Evolutionary conservation across 2,113 vertebrate species (phyloP).

Genomic region (Micronisus gabar): DNA sequence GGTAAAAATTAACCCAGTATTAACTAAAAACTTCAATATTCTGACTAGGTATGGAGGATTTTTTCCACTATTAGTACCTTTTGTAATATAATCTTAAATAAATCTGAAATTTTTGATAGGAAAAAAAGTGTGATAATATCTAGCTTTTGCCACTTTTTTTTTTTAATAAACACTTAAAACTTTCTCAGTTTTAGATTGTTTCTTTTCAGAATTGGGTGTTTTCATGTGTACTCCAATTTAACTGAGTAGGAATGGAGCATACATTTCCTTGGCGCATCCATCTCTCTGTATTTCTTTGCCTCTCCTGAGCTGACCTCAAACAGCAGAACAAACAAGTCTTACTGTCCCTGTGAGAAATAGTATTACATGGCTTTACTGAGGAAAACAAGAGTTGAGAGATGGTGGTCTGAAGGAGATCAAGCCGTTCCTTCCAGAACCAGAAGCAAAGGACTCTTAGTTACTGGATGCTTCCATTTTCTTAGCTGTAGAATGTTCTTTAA

Average conservation of each 20-base stretch:
- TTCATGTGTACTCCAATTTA: not conserved
- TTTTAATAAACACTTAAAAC: not conserved
- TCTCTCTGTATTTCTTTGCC: not conserved
- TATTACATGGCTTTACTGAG: fast-evolving
- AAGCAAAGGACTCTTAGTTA: not conserved
- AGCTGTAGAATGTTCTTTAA: not conserved
- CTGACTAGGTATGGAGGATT: not conserved
- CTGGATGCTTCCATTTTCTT: not conserved
- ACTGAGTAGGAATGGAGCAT: not conserved
- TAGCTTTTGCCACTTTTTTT: not conserved
- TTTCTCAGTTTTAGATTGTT: not conserved
- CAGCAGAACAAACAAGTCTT: not conserved
- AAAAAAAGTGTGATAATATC: not conserved
- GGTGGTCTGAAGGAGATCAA: not conserved
- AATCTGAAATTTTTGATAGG: not conserved
- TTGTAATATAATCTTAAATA: not conserved
- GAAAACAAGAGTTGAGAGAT: not conserved
- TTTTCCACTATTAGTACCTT: not conserved
- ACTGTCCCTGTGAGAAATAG: not conserved
- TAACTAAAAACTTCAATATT: not conserved
- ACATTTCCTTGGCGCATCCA: not conserved
- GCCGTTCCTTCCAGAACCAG: not conserved
- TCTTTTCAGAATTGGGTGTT: not conserved
- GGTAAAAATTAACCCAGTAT: not conserved
- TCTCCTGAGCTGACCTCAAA: not conserved